These are phyloP conservation scores for Acipenser oxyrinchus DNA, from an alignment of 2,797 vertebrate genomes.

Conservation along the genomic window DNA sequence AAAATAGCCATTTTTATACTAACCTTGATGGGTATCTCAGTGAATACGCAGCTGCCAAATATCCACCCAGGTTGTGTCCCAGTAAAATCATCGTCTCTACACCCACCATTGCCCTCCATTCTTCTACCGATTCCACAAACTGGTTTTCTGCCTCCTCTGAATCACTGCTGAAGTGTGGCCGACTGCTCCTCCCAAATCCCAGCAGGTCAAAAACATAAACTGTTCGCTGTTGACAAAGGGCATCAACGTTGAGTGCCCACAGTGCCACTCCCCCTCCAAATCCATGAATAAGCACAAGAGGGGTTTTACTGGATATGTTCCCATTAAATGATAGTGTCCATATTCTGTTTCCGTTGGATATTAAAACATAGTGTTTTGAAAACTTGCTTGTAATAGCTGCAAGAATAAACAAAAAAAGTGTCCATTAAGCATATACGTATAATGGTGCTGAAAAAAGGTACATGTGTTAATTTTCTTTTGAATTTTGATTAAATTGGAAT, in stretches of 20 bases:
- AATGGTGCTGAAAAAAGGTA: too few species aligned
- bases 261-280: conserved; percentile 88
- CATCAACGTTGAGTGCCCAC: conserved; percentile 86
- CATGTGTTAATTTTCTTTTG: too few species aligned
- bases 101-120: conserved; percentile 76
- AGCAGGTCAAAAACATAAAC: conserved; percentile 82
- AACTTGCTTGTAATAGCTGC: conserved; percentile 71
- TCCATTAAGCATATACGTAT: neutral
- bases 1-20: conserved; percentile 24
- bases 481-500: too few species aligned
- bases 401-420: conserved; percentile 22
- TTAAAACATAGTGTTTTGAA: conserved; percentile 61
- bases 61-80: conserved; percentile 91
- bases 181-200: conserved; percentile 90
- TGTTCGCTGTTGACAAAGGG: conserved; percentile 66
- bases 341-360: conserved; percentile 70
- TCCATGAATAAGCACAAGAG: conserved; percentile 84
- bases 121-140: conserved; percentile 87
- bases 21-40: conserved; percentile 81
- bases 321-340: conserved; percentile 77
- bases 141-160: conserved; percentile 75
- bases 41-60: conserved; percentile 77
- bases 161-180: conserved; percentile 71
- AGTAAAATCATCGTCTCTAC: conserved; percentile 82
- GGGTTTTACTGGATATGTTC: conserved; percentile 59